Percentiles rank a stretch among this genome's conserved stretches.
Evolutionary conservation across 2,888 invertebrate genomes (phyloP).

Genomic region (Gerris lacustris): DNA sequence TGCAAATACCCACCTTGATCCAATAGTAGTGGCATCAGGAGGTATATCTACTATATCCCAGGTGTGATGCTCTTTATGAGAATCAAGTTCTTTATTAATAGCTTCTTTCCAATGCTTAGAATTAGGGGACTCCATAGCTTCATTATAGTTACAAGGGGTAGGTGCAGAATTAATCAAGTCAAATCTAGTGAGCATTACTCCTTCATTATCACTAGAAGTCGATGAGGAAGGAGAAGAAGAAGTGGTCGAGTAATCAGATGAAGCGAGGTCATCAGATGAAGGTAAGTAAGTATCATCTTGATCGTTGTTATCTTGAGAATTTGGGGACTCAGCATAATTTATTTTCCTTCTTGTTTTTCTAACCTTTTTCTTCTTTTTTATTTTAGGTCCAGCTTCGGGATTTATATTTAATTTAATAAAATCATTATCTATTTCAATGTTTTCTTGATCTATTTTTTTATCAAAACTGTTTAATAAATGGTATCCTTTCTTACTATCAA

Average conservation of each 20-base stretch:
- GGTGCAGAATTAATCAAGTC: background rate
- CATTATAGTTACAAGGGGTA: background rate
- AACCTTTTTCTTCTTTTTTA: background rate
- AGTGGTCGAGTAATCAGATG: background rate
- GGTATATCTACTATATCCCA: background rate
- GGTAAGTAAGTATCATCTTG: background rate
- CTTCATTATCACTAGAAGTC: background rate
- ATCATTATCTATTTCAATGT: background rate
- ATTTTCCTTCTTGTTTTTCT: background rate
- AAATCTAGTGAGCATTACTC: background rate
- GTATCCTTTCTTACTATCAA: too few relatives aligned
- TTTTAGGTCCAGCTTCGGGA: background rate
- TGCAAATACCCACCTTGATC: background rate
- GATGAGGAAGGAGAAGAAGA: too few relatives aligned
- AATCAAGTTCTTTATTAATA: background rate
- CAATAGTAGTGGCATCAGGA: background rate
- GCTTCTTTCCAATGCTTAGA: background rate
- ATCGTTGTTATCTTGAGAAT: background rate
- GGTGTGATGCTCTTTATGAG: background rate
- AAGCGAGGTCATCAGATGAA: too few relatives aligned
- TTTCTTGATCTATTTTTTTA: background rate
- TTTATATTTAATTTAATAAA: too few relatives aligned
- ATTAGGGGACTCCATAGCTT: background rate
- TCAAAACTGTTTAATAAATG: background rate
- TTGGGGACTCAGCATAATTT: background rate